Base-by-base conservation (phyloP, 1,140 invertebrate genomes). In the Drosophila seguyi region DNA sequence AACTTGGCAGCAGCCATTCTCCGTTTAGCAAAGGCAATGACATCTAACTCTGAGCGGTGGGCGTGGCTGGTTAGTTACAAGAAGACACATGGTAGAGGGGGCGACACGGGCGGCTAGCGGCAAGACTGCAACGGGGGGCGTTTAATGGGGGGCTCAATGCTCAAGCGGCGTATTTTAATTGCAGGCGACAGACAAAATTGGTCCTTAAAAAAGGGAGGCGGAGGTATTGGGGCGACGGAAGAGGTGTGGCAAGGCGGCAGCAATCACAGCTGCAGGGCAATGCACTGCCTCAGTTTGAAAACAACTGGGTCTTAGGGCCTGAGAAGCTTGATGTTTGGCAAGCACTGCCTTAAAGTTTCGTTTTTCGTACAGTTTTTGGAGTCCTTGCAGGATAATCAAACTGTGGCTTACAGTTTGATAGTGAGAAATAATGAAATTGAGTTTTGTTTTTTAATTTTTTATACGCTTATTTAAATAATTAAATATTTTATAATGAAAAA, bases 161-260 rank as follows among this genome's bases (percentile, higher is more conserved):
- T 78, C 62, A 79, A 73, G 74, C 67, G 62, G 71, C 69, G 67
- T 68, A 76, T 65, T 75, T 77, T 87, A 88, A 87, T 87, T 73
- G 76, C 84, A 80, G 80, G 34, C 80, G 38, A 42, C 84, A 90
- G 76, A 80, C 76, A 88, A 84, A 38, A 83, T 88, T 76, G 72
- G 57, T 57, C 52, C 59, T 42, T 48, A 29, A 36, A 52, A 57
- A 45, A 18, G 22, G 18, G 7, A 8, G 14, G 27, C 2, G 2
- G 41, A 44, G 18, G 8, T 22, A 22, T 13, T 22, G 27, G 7
- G 27, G 6, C 6, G 27, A 0, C 10, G 11, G 31, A 34, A 4
- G 31, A 6, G 20, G 8, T 16, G 18, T 13, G 41, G 41, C n/a
- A 18, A 42, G 16, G 14, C n/a, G 20, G 11, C 41, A n/a, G 31